A percentile compares a stretch with the other conserved stretches of the same genome.
phyloP scores from a whole-genome alignment of 2,888 invertebrate species.

The Catocala nupta region DNA sequence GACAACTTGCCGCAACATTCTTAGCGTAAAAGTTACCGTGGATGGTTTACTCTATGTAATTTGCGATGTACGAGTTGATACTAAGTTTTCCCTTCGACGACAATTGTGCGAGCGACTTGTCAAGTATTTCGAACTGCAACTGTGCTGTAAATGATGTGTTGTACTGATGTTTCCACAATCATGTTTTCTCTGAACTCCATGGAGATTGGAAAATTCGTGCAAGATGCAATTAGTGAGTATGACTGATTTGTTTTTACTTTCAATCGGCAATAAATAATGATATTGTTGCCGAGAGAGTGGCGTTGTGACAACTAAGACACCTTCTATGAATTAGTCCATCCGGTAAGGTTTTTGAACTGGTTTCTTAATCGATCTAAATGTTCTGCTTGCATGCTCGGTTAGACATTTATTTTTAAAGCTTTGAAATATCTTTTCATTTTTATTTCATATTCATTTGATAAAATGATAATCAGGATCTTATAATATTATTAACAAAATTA shows the following conservation, averaged over 20 bases:
- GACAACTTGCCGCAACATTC: constrained; percentile 86
- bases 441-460: not conserved
- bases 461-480: too few relatives aligned
- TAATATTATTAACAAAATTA: too few relatives aligned
- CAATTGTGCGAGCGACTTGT: constrained; percentile 74
- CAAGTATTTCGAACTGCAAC: constrained; percentile 68
- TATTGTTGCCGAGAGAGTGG: constrained; percentile 13
- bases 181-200: constrained; percentile 62
- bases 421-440: not conserved
- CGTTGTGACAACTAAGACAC: constrained; percentile 18
- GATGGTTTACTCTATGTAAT: constrained; percentile 87
- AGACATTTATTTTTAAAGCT: constrained; percentile 10
- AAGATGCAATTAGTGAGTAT: constrained; percentile 77
- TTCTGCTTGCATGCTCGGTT: constrained; percentile 23
- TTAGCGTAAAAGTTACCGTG: constrained; percentile 86
- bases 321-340: constrained; percentile 35
- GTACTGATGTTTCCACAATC: constrained; percentile 64
- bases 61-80: constrained; percentile 82
- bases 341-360: constrained; percentile 39
- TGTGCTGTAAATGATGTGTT: constrained; percentile 69
- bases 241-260: constrained; percentile 56
- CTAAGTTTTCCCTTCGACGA: constrained; percentile 69
- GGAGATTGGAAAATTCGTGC: constrained; percentile 69
- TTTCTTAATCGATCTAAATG: constrained; percentile 27
- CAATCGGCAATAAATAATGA: constrained; percentile 38